Conservation (phyloP, 2,113 vertebrate species). For the Mormyrus lacerda region DNA sequence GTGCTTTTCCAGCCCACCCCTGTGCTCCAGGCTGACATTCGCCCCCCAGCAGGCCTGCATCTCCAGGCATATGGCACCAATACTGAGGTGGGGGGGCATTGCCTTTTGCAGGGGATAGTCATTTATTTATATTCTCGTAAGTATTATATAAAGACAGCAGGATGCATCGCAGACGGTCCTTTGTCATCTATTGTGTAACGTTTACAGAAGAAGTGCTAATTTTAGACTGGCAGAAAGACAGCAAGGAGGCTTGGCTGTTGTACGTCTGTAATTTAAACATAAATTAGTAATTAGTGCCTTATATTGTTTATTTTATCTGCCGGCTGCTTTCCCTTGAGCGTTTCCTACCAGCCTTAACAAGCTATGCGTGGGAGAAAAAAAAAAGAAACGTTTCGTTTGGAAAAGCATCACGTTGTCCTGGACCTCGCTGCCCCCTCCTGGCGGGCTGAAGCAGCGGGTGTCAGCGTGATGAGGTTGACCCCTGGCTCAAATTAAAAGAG, state of each 20-base stretch:
- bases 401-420: not conserved
- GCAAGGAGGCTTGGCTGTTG: not conserved
- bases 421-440: not conserved
- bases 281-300: not conserved
- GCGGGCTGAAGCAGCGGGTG: not conserved
- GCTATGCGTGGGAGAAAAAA: not conserved
- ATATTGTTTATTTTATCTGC: not conserved
- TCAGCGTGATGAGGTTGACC: not conserved
- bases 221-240: not conserved
- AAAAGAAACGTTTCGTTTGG: not conserved
- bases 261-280: not conserved
- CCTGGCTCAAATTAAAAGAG: not conserved
- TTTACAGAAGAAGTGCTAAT: not conserved
- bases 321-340: not conserved
- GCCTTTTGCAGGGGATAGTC: not conserved
- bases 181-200: not conserved
- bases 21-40: not conserved
- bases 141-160: constrained; percentile 19
- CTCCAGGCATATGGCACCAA: not conserved
- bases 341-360: not conserved
- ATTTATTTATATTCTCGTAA: constrained; percentile 17
- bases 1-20: not conserved
- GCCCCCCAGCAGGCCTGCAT: not conserved
- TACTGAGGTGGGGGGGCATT: not conserved
- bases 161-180: not conserved